These are phyloP conservation scores for Hirtodrosophila histrioides DNA, from an alignment of 2,888 invertebrate genomes.

Conservation along the genomic window DNA sequence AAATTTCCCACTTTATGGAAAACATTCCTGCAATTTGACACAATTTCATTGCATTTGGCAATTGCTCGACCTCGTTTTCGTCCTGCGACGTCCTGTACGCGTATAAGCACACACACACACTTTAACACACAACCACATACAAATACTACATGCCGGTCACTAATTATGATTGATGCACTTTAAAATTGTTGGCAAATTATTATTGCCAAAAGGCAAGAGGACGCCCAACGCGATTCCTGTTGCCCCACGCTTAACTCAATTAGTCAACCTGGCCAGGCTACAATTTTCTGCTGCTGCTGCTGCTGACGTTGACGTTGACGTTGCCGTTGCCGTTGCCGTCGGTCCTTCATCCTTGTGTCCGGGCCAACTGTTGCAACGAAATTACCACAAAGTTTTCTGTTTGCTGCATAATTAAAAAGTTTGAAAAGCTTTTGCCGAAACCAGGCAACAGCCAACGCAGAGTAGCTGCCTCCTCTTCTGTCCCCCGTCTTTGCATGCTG, in stretches of 20 bases:
- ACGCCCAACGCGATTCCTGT: slow-evolving; percentile 23
- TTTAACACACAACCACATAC: slow-evolving; percentile 15
- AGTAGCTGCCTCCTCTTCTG: slow-evolving; percentile 4
- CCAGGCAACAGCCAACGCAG: slow-evolving; percentile 63
- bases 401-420: slow-evolving; percentile 80
- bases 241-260: slow-evolving; percentile 68
- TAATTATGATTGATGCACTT: slow-evolving; percentile 79
- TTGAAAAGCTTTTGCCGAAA: slow-evolving; percentile 79
- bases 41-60: slow-evolving; percentile 14
- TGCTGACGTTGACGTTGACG: slow-evolving; percentile 34
- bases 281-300: slow-evolving; percentile 38
- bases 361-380: slow-evolving; percentile 77
- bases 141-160: slow-evolving; percentile 57
- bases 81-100: not conserved
- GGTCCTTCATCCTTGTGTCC: slow-evolving; percentile 53
- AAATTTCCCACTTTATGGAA: slow-evolving; percentile 17
- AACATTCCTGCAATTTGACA: slow-evolving; percentile 27
- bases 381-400: slow-evolving; percentile 79
- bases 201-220: slow-evolving; percentile 57
- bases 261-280: slow-evolving; percentile 66
- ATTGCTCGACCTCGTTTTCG: slow-evolving; percentile 22
- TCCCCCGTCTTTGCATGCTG: slow-evolving; percentile 1
- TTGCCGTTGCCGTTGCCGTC: slow-evolving; percentile 38
- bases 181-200: slow-evolving; percentile 78
- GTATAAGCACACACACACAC: slow-evolving; percentile 8